A percentile compares a stretch with the other conserved stretches of the same genome.
These are phyloP conservation scores for Synergus laeviventris DNA, from an alignment of 2,888 invertebrate species.

Conservation along the genomic window DNA sequence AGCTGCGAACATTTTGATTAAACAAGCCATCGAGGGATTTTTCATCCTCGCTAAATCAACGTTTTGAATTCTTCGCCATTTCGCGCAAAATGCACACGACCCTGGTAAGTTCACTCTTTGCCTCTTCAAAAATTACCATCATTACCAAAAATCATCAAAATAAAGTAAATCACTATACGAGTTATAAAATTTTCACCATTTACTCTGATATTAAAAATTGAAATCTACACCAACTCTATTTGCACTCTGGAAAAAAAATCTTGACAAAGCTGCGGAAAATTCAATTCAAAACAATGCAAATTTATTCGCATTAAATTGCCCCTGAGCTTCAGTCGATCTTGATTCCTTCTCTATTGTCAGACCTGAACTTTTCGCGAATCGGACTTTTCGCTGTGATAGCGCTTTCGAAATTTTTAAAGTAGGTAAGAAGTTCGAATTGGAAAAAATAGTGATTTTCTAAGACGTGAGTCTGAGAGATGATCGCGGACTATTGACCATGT, in stretches of 20 bases:
- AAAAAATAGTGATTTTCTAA: slow-evolving; percentile 23
- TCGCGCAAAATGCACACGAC: slow-evolving; percentile 31
- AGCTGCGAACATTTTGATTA: neutral
- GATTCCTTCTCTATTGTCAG: neutral
- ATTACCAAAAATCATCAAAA: neutral
- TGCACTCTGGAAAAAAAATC: neutral
- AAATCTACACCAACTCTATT: neutral
- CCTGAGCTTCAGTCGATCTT: neutral
- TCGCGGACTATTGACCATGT: slow-evolving; percentile 57
- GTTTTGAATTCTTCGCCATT: slow-evolving; percentile 12
- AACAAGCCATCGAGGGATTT: neutral
- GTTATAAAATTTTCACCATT: neutral
- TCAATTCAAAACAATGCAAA: neutral
- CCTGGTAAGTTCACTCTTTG: slow-evolving; percentile 6
- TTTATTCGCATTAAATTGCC: neutral
- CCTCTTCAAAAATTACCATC: neutral
- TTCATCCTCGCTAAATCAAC: neutral
- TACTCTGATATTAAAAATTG: neutral
- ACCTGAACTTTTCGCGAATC: neutral
- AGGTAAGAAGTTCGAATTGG: neutral
- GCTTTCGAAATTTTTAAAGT: neutral
- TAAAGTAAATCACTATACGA: neutral
- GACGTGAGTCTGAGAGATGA: slow-evolving; percentile 22
- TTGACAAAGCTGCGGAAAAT: neutral
- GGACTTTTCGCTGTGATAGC: neutral